Evolutionary conservation across 2,113 vertebrate genomes (phyloP).

Genomic region (Merops nubicus): DNA sequence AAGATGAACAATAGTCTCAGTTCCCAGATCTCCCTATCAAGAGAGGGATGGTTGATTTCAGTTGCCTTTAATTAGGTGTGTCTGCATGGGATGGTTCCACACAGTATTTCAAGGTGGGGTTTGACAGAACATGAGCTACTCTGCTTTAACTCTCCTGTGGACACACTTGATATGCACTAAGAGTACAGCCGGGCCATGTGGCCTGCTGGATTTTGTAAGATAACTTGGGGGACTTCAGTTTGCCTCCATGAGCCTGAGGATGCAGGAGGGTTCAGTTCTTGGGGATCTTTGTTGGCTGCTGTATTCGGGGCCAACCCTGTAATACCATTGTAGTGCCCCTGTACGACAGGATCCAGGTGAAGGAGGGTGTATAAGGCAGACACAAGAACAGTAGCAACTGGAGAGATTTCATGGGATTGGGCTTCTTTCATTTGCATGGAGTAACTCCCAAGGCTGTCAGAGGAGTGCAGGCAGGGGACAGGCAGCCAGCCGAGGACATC

Average conservation of each 20-base stretch:
- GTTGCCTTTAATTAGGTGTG: neutral
- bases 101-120: neutral
- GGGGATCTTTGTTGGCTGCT: neutral
- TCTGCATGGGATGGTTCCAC: neutral
- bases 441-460: neutral
- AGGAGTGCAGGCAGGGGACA: neutral
- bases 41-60: neutral
- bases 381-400: neutral
- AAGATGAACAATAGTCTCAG: neutral
- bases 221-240: neutral
- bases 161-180: rapidly evolving
- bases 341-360: neutral
- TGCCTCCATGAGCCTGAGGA: neutral
- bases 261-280: rapidly evolving
- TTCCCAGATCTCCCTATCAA: neutral
- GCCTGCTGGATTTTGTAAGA: neutral
- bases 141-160: neutral
- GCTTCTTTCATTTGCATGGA: neutral
- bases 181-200: neutral
- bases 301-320: neutral
- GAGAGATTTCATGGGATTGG: neutral
- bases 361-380: neutral
- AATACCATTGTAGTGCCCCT: neutral
- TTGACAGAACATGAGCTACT: neutral
- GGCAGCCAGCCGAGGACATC: neutral